These are phyloP conservation scores for Brachypterus glaber DNA, from an alignment of 2,888 invertebrate genomes.

Conservation along the genomic window DNA sequence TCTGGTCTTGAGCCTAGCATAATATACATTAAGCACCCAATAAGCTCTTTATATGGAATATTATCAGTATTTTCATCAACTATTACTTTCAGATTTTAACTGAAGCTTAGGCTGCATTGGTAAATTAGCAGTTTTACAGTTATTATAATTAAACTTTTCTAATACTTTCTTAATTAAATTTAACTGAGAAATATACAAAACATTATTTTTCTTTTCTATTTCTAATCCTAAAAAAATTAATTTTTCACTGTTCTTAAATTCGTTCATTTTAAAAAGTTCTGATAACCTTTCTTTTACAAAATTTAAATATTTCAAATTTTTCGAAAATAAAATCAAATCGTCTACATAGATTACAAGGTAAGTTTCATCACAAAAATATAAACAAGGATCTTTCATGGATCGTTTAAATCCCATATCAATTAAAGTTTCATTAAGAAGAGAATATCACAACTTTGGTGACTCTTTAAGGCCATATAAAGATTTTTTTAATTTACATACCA, in stretches of 20 bases:
- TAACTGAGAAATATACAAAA: constrained; percentile 15
- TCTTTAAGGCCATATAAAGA: constrained; percentile 16
- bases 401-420: constrained; percentile 13
- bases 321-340: constrained; percentile 12
- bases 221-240: constrained; percentile 16
- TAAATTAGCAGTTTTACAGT: constrained; percentile 12
- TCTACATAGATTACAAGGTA: constrained; percentile 18
- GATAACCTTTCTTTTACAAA: constrained; percentile 11
- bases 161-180: constrained; percentile 18
- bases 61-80: constrained; percentile 12
- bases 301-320: no score
- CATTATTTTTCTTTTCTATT: constrained; percentile 10
- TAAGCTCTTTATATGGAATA: constrained; percentile 17
- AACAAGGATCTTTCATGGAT: constrained; percentile 21
- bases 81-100: constrained; percentile 8
- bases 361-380: constrained; percentile 16
- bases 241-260: no score
- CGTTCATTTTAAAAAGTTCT: no score
- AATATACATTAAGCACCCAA: constrained; percentile 20
- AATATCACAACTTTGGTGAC: constrained; percentile 19
- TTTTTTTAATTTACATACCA: constrained; percentile 14
- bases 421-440: constrained; percentile 14
- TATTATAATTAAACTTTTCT: constrained; percentile 15
- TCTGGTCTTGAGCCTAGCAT: constrained; percentile 21
- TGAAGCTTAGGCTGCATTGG: constrained; percentile 17